Base-by-base conservation (phyloP, 1,140 invertebrate species). In the Alviniconcha marisindica region DNA sequence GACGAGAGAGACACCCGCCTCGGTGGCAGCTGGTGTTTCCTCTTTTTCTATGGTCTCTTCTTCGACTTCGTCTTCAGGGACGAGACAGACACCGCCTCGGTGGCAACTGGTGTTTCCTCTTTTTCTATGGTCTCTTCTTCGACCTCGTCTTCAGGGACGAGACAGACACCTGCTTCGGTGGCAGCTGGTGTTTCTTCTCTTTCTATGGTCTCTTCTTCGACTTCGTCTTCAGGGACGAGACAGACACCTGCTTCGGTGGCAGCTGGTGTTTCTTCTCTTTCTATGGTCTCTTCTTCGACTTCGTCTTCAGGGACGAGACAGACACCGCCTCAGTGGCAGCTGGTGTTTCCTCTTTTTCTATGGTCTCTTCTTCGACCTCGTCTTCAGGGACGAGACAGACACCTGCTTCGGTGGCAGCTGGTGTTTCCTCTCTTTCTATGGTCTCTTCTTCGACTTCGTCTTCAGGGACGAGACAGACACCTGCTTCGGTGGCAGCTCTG, bases 401-500 rank as follows among this genome's bases (percentile, higher is more conserved):
- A 24, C 5, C 60, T 63, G 60, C 21, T n/a, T 63, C n/a, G n/a
- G n/a, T 31, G 21, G 28, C 60, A 4, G 10, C 28, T 4, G 21
- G 21, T 14, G 24, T 24, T 5, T n/a, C 21, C 40, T 44, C 40
- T 7, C 4, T n/a, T 42, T 76, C 31, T 28, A 76, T 24, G 3
- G 33, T 2, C 36, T 73, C 69, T 14, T 77, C 36, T 44, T 12
- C 40, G 3, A 40, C 74, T 77, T 38, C 40, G 24, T 77, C 36
- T 51, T 44, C 31, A 31, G 60, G 10, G 4, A 14, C 60, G 5
- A 63, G n/a, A n/a, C n/a, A n/a, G n/a, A 63, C 33, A 38, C 28
- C n/a, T 21, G 54, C 92, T 90, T 91, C 92, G 87, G 91, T 85
- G 5, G 87, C 83, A n/a, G 83, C 82, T 56, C 84, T 79, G 71